Base-by-base conservation (phyloP, 2,797 vertebrate species). In the Streptopelia turtur region DNA sequence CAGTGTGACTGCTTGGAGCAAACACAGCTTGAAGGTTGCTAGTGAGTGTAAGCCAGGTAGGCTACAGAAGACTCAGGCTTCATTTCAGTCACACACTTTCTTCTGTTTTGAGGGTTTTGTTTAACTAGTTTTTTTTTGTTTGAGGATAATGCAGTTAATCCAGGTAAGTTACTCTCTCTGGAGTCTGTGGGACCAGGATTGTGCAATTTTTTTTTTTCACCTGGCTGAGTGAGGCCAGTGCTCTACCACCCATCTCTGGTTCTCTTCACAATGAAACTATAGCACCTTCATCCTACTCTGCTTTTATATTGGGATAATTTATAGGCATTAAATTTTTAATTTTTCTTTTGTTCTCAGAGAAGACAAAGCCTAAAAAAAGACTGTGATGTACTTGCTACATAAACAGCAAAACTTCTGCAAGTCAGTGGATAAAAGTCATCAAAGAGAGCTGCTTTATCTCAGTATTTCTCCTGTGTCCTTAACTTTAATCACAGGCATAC, bases 271-370 rank as follows among this genome's bases (percentile, higher is more conserved):
- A 64, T 83, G 83, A 87, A 82, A 74, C 33, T 75, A 52, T 7
- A 70, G 69, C 63, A 49, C 66, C 56, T 90, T 77, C 81, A 60
- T 87, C 81, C 83, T 64, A 85, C 83, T 94, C 76, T 90, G 71
- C 60, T 89, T 93, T 94, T 87, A 68, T 84, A 63, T 18, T 74
- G 24, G 45, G 37, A 39, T 84, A 63, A 88, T 93, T 91, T 94
- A 70, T 43, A 84, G 57, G 37, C 61, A 92, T 86, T 90, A 74
- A 49, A 82, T 60, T 87, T 50, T 87, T 79, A 84, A 27, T 18
- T 76, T 70, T 91, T 83, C 35, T 56, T 92, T 63, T 86, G 25
- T 64, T 74, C 72, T 81, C 24, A 24, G 63, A 47, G 41, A 83
- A 84, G 49, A 69, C 6, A 39, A 83, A 86, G 17, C 60, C 70